Base-by-base conservation (phyloP, 2,888 invertebrate species). In the Tholera decimalis region DNA sequence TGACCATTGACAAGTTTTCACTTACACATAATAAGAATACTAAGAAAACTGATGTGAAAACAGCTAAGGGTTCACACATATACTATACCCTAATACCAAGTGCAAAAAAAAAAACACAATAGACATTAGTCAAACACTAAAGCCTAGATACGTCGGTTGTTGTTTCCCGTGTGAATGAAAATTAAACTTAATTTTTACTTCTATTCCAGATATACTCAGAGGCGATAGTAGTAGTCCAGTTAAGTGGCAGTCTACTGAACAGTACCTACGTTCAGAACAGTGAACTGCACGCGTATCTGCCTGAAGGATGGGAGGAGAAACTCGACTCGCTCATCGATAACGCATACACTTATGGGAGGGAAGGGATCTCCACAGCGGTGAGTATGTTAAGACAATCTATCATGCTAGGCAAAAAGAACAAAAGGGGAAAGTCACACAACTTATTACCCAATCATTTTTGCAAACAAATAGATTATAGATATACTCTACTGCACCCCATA, bases 241-340 rank as follows among this genome's bases (percentile, higher is more conserved):
- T 99, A 68, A 98, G 98, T 41, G 98, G 98, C 68, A 98, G 98
- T 89, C 96, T 99, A 8, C 96, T 99, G 30, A 99, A 99, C 93
- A 97, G 97, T 83, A 98, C 98, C 0, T 97, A 98, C 51, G 97
- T 98, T 8, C 97, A 98, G 86, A 98, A 99, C 92, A 98, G 99
- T 35, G 98, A 98, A 85, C 93, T 98, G 59, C 96, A 97, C 80
- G 97, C 97, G 84, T 96, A 98, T 86, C 94, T 99, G 58, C 99
- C 99, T 0, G 97, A 98, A 63, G 97, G 97, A 5, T 97, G 98
- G 96, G 97, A 98, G 85, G 97, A 97, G 54, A 98, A 98, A 63
- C 96, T 99, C 44, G 98, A 99, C 91, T 98, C 98, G 20, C 97
- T 99, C 74, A 96, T 99, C 13, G 98, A 98, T 83, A 98, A 99